Base-by-base conservation (phyloP, 2,113 vertebrate genomes). In the Ictalurus furcatus region DNA sequence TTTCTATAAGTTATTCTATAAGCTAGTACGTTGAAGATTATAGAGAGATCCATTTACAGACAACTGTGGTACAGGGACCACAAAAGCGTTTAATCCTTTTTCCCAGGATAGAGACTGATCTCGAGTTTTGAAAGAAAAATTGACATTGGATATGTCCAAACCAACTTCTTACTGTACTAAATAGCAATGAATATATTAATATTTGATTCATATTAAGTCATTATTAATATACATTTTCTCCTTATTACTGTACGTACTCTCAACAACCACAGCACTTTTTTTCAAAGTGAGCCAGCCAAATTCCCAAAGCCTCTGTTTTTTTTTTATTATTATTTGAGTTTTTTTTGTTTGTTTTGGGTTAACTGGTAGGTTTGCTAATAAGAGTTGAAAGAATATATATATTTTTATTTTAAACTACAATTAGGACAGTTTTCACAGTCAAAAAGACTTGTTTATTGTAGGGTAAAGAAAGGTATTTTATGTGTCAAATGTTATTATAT, bases 391-490 rank as follows among this genome's bases (percentile, higher is more conserved):
- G 17, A 63, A 25, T 2, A 25, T 12, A 9, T 74, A 12, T 76
- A 4, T 74, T 25, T 44, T 79, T 79, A 13, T 79, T 54, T 48
- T n/a, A 12, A 25, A 21, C 73, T 44, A 13, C 34, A 48, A 4
- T 54, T 54, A 79, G 71, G 17, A 40, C 44, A 54, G 13, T 79
- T 79, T 52, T 23, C 44, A 52, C 73, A 76, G 21, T 76, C 37
- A 12, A 44, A 91, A 93, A 91, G 92, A 92, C 44, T 34, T 52
- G 37, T 80, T 71, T 61, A 40, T 87, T 86, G 90, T 90, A 63
- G 90, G 85, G 85, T 85, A 74, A 37, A 84, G 16, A 48, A 21
- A 84, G n/a, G 30, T 71, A 48, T 52, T 52, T 81, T 80, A 28
- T 37, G 30, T 88, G 76, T 54, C 23, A 23, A 8, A 30, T 73